Conservation (phyloP, 2,797 vertebrate species). For the Sarcophilus harrisii region DNA sequence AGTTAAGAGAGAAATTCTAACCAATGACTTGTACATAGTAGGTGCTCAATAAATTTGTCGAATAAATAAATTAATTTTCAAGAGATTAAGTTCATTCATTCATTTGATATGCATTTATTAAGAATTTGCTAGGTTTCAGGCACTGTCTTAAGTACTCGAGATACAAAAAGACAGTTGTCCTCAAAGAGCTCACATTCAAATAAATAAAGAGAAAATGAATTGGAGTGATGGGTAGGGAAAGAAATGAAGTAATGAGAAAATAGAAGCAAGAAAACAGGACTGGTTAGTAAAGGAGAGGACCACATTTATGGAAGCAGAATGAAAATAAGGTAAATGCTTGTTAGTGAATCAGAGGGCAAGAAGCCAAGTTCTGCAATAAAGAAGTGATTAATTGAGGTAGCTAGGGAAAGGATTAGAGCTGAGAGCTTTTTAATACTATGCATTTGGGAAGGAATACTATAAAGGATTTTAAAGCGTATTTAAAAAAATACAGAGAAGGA, state of each 20-base stretch:
- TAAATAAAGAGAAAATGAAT: not conserved
- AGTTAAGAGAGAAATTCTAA: not conserved
- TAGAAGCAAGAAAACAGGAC: not conserved
- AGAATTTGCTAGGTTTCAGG: not conserved
- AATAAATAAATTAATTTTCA: not conserved
- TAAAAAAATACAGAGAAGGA: conserved; percentile 39
- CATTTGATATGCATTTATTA: not conserved
- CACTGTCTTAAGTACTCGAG: not conserved
- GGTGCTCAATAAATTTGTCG: not conserved
- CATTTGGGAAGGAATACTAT: conserved; percentile 54
- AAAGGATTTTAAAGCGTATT: conserved; percentile 68
- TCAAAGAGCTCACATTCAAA: not conserved
- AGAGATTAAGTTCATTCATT: not conserved
- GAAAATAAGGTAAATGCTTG: conserved; percentile 34
- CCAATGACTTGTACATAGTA: not conserved
- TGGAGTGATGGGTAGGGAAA: not conserved
- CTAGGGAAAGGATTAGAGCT: conserved; percentile 72
- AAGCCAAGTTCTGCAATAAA: conserved; percentile 74
- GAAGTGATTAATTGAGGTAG: conserved; percentile 72
- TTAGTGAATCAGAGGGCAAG: conserved; percentile 59
- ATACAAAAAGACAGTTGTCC: not conserved
- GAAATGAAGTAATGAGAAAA: conserved; percentile 7
- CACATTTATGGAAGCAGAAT: conserved; percentile 50
- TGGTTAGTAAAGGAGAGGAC: conserved; percentile 37
- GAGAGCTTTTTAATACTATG: conserved; percentile 73